phyloP scores from a whole-genome alignment of 2,888 invertebrate genomes.

The Myopa tessellatipennis region DNA sequence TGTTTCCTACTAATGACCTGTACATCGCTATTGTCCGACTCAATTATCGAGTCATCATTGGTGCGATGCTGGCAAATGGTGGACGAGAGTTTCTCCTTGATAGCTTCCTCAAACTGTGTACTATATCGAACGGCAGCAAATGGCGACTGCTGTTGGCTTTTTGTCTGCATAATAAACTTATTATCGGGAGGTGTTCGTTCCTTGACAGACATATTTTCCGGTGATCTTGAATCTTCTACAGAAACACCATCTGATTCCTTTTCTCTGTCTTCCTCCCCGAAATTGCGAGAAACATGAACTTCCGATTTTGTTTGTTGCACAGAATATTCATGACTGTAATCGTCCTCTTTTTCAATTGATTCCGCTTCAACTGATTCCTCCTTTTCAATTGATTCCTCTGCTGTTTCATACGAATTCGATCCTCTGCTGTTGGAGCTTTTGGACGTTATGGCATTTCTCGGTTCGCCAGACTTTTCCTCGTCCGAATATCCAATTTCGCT shows the following conservation, averaged over 20 bases:
- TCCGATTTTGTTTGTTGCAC: too few species aligned
- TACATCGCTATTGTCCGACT: constrained; percentile 54
- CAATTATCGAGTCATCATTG: constrained; percentile 32
- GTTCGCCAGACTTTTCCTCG: constrained; percentile 41
- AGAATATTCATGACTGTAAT: neutral
- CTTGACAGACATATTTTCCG: neutral
- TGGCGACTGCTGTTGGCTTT: constrained; percentile 41
- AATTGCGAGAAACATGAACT: neutral
- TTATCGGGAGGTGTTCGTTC: neutral
- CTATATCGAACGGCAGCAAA: constrained; percentile 53
- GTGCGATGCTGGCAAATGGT: constrained; percentile 50
- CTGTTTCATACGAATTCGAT: constrained; percentile 33
- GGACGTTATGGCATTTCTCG: neutral
- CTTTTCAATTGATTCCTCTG: neutral
- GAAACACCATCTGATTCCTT: neutral
- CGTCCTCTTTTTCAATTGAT: neutral
- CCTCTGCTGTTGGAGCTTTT: constrained; percentile 9
- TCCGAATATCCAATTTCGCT: constrained; percentile 62
- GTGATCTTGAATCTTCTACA: neutral
- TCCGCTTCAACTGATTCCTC: too few species aligned
- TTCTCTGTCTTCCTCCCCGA: neutral
- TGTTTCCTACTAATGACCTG: constrained; percentile 54
- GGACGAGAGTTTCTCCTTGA: constrained; percentile 56
- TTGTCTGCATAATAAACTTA: neutral
- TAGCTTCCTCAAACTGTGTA: constrained; percentile 53